Conservation (phyloP, 2,113 vertebrate genomes). For the Lathamus discolor region DNA sequence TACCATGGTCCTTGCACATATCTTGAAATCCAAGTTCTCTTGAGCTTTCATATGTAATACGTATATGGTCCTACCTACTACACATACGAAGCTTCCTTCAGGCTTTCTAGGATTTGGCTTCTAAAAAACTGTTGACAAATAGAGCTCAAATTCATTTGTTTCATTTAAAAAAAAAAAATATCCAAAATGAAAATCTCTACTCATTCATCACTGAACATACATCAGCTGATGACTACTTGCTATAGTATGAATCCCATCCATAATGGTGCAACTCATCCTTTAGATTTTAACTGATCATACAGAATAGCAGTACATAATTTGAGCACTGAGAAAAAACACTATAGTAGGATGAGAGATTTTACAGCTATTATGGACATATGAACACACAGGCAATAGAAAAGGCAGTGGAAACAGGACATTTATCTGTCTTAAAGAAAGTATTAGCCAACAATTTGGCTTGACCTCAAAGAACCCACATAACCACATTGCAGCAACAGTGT, state of each 20-base stretch:
- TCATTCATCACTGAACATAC: not conserved
- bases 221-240: not conserved
- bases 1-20: rapidly evolving
- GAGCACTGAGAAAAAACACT: not conserved
- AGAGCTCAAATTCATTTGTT: not conserved
- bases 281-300: not conserved
- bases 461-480: not conserved
- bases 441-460: not conserved
- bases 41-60: not conserved
- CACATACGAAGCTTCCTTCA: not conserved
- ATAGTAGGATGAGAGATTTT: not conserved
- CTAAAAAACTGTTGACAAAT: not conserved
- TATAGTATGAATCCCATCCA: not conserved
- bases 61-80: not conserved
- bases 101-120: not conserved
- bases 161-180: not conserved
- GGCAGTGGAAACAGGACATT: not conserved
- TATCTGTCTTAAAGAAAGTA: not conserved
- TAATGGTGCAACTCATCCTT: not conserved
- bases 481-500: not conserved
- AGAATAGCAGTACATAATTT: not conserved
- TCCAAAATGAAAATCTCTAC: not conserved
- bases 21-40: not conserved
- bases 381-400: not conserved
- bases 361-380: not conserved